Evolutionary conservation across 2,113 vertebrate species (phyloP), one percentile per base, ranked within the genome.

Genomic region (Zosterops hypoxanthus): DNA sequence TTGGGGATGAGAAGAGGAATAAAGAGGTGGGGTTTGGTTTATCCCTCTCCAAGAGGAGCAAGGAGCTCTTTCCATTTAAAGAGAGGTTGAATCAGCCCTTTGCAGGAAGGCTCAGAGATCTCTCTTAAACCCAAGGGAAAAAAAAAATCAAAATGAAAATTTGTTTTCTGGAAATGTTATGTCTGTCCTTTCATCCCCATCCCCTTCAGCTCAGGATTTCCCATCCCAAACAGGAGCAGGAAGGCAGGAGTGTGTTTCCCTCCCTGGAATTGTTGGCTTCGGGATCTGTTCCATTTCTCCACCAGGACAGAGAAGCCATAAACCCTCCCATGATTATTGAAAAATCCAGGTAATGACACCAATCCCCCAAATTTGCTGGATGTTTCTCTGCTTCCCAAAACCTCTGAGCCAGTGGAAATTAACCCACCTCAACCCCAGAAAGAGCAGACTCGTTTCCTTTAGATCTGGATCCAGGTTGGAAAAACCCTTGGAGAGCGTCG

Each of bases 401-500:
- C 12, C 42, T 85, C 78, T n/a, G 75, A 88, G 82, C 42, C 57
- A 87, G 85, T 1, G 21, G 92, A 87, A 93, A 93, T 86, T 17
- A 73, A 94, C 46, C 94, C 73, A 87, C 66, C 23, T 69, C 56
- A 82, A 85, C 44, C 24, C 39, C 26, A 36, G 31, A 41, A 73
- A 36, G 31, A 5, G 39, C 33, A 5, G 15, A 28, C 5, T 31
- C 5, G 22, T 17, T 49, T 46, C 18, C 52, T 59, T 34, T 44
- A 25, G 33, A 7, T n/a, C 23, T 17, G 23, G 28, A 59, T 59
- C 46, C 77, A 25, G 68, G 23, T 1, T 39, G 60, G 69, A 75
- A 53, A 66, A 66, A 5, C 6, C 9, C 25, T 64, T 0, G 0
- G 22, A 64, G 68, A 33, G 15, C 44, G 11, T 4, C 0, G 1